Evolutionary conservation across 2,113 vertebrate genomes (phyloP), one percentile per base, ranked within the genome.

Genomic region (Mola mola): DNA sequence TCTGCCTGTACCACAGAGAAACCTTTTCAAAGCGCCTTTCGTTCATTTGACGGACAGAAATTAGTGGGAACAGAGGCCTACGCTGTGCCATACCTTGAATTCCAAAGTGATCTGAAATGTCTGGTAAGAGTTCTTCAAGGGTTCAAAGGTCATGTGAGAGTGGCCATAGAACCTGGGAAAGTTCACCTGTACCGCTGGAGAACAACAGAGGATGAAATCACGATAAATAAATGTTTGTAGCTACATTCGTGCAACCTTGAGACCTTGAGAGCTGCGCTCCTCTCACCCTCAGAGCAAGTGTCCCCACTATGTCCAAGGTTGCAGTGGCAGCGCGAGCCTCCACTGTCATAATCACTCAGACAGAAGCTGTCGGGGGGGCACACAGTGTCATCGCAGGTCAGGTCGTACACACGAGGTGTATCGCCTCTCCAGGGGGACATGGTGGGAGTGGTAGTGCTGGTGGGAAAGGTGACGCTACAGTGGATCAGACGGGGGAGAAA

Each of bases 131-230:
- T 96, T 97, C 85, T 96, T 98, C 79, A 99, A 87, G 0, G 96
- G 96, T 76, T 98, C 96, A 91, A 98, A 96, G 20, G 95, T 96
- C 83, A 98, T 89, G 53, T 96, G 96, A n/a, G 96, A 99, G 71
- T 95, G 91, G 10, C 96, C 95, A 37, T 88, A 95, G 73, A 99
- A 99, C 79, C 93, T 94, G 40, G 96, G 97, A 84, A 95, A 98
- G 67, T 93, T 94, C 46, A 98, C 92, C 10, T 38, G 42, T 67
- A 99, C 58, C 74, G 91, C 97, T 99, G 86, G 68, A 89, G 67
- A 24, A 61, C 72, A 87, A 55, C 4, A 70, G 22, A 49, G 8
- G 19, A 77, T 10, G 16, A 44, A 34, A 34, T 46, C 20, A 47
- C 21, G 7, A 44, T 25, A 3, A 6, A n/a, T n/a, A n/a, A n/a